Conservation (phyloP, 2,888 invertebrate species). For the Brenthis hecate region DNA sequence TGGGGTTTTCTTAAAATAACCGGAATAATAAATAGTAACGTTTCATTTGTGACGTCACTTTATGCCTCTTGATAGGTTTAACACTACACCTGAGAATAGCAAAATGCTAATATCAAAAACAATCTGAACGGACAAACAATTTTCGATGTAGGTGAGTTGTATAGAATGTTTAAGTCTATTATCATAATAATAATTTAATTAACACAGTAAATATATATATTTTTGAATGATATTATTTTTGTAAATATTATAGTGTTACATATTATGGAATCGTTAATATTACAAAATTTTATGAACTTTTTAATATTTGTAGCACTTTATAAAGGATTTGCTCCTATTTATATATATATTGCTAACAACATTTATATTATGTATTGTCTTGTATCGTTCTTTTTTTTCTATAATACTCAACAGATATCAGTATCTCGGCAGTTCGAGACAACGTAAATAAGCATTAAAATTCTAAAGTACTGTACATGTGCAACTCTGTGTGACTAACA, state of each 20-base stretch:
- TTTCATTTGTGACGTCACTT: slow-evolving; percentile 25
- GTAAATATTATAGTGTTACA: slow-evolving; percentile 63
- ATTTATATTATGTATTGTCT: slow-evolving; percentile 18
- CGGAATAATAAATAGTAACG: slow-evolving; percentile 2
- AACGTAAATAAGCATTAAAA: background rate
- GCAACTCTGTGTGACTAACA: slow-evolving; percentile 11
- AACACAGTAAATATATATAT: slow-evolving; percentile 58
- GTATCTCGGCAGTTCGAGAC: background rate
- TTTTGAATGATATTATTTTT: slow-evolving; percentile 67
- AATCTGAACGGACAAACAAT: slow-evolving; percentile 44
- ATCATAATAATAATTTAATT: slow-evolving; percentile 28
- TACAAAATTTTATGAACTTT: slow-evolving; percentile 61
- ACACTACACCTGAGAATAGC: slow-evolving; percentile 7
- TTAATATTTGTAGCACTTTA: slow-evolving; percentile 32
- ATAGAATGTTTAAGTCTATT: slow-evolving; percentile 24
- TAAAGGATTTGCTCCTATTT: slow-evolving; percentile 30
- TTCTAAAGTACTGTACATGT: slow-evolving; percentile 11
- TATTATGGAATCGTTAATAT: slow-evolving; percentile 71
- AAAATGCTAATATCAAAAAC: slow-evolving; percentile 15
- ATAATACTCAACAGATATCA: slow-evolving; percentile 20
- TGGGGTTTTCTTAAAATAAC: background rate
- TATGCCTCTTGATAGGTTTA: slow-evolving; percentile 20
- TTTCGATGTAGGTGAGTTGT: slow-evolving; percentile 42
- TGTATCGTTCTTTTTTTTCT: slow-evolving; percentile 15
- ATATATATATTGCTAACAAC: slow-evolving; percentile 31